Evolutionary conservation across 2,113 vertebrate genomes (phyloP).

Genomic region (Otus sunia): DNA sequence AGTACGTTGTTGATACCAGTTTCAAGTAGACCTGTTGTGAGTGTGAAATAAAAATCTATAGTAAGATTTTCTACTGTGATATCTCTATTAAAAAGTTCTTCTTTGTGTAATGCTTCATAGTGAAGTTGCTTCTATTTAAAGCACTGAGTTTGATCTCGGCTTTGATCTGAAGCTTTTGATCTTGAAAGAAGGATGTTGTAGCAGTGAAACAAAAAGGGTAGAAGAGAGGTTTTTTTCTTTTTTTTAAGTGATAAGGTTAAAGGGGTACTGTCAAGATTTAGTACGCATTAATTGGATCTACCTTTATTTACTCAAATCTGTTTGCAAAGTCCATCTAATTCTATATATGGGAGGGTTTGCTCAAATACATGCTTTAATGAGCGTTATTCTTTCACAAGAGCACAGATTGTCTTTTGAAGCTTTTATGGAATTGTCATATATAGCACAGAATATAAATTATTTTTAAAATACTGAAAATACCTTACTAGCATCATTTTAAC

Average conservation of each 20-base stretch:
- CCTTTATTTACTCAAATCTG: neutral
- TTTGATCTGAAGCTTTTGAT: slow-evolving; percentile 84
- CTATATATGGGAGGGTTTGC: neutral
- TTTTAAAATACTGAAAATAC: neutral
- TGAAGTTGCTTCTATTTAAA: slow-evolving; percentile 77
- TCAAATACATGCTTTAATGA: neutral
- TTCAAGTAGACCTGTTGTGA: slow-evolving; percentile 24
- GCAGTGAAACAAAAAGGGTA: slow-evolving; percentile 66
- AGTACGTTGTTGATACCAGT: neutral
- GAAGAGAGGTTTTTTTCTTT: neutral
- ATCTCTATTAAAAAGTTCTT: slow-evolving; percentile 1
- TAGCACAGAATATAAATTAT: neutral
- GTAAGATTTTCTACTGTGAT: slow-evolving; percentile 60
- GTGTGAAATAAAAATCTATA: slow-evolving; percentile 49
- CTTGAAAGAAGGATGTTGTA: slow-evolving; percentile 74
- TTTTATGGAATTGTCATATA: neutral
- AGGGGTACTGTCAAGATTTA: slow-evolving; percentile 42
- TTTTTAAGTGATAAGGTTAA: slow-evolving; percentile 54
- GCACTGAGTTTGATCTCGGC: slow-evolving; percentile 73
- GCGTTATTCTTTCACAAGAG: neutral
- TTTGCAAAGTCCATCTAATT: neutral
- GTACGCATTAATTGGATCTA: neutral
- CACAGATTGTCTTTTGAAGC: neutral
- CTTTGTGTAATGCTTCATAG: slow-evolving; percentile 59
- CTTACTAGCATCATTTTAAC: neutral